Evolutionary conservation across 2,113 vertebrate genomes (phyloP).

Genomic region (Lophius piscatorius): DNA sequence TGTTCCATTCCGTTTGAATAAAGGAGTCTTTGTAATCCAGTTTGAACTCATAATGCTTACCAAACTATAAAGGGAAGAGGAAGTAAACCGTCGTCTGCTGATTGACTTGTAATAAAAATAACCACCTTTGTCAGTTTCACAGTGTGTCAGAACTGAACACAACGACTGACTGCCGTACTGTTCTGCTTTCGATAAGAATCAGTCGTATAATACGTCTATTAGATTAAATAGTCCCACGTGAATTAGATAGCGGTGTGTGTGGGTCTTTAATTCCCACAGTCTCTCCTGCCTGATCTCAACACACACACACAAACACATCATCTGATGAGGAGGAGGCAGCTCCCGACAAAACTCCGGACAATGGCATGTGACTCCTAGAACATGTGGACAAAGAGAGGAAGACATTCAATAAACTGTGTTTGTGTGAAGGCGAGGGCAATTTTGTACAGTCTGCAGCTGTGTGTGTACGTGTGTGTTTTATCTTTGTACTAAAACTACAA

Average conservation of each 20-base stretch:
- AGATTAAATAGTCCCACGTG: slow-evolving; percentile 49
- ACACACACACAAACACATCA: slow-evolving; percentile 28
- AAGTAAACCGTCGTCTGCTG: slow-evolving; percentile 32
- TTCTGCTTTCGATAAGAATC: slow-evolving; percentile 56
- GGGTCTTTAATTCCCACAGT: slow-evolving; percentile 49
- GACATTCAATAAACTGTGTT: slow-evolving; percentile 64
- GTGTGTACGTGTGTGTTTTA: slow-evolving; percentile 2
- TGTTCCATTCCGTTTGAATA: neutral
- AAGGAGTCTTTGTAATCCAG: slow-evolving; percentile 14
- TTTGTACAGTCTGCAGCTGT: slow-evolving; percentile 40
- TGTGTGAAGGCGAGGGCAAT: slow-evolving; percentile 44
- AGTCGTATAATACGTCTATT: slow-evolving; percentile 47
- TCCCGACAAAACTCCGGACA: slow-evolving; percentile 60
- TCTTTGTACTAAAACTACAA: neutral
- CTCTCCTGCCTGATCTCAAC: slow-evolving; percentile 34
- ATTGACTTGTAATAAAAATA: slow-evolving; percentile 58
- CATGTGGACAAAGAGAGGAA: slow-evolving; percentile 76
- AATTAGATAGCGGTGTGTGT: slow-evolving; percentile 32
- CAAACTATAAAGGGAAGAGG: slow-evolving; percentile 34
- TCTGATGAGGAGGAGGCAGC: slow-evolving; percentile 53
- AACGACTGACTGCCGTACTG: no score
- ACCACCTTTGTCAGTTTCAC: slow-evolving; percentile 20
- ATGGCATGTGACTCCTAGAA: slow-evolving; percentile 69
- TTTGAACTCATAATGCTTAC: slow-evolving; percentile 51
- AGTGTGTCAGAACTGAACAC: slow-evolving; percentile 11